Evolutionary conservation across 2,113 vertebrate species (phyloP), one percentile per base, ranked within the genome.

Genomic region (Peromyscus leucopus): DNA sequence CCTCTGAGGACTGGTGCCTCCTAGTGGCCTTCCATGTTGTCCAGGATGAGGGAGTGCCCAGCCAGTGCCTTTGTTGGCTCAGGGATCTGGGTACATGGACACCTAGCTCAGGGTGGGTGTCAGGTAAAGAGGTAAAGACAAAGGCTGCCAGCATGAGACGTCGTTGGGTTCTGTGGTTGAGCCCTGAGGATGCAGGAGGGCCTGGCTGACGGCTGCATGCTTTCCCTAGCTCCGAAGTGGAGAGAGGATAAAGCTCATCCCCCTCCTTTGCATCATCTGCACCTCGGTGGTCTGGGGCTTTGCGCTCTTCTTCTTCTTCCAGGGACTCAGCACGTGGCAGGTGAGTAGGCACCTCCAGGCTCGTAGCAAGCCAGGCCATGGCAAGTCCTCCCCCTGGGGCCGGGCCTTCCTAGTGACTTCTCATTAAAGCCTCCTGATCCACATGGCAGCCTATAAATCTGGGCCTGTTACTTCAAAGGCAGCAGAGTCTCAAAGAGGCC

Each of bases 271-370:
- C 96, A 99, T 99, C 75, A 3, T 99, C 88, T 99, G 99, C 97
- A 99, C 99, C 0, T 99, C 99, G 0, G 99, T 99, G 89, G 99
- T 99, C 33, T 99, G 99, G 99, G 99, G 99, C 91, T 99, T 99
- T 0, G 99, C 99, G 0, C 99, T 99, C 78, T 99, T 99, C 98
- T 99, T 99, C 99, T 99, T 99, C 99, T 99, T 99, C 98, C 99
- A 99, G 98, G 99, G 99, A 33, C 99, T 99, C 94, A 99, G 99
- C 98, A 99, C 99, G 78, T 99, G 99, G 99, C 99, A 99, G 99
- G 99, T 99, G 74, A 98, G 99, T 2, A 0, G 51, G 8, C 0
- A 6, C 9, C 42, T 24, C 5, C 17, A 69, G 28, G 51, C 48
- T 65, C 7, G 0, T 7, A 0, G 0, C 8, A 82, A 63, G 46